Conservation (phyloP, 2,888 invertebrate genomes). For the Spodoptera exigua region DNA sequence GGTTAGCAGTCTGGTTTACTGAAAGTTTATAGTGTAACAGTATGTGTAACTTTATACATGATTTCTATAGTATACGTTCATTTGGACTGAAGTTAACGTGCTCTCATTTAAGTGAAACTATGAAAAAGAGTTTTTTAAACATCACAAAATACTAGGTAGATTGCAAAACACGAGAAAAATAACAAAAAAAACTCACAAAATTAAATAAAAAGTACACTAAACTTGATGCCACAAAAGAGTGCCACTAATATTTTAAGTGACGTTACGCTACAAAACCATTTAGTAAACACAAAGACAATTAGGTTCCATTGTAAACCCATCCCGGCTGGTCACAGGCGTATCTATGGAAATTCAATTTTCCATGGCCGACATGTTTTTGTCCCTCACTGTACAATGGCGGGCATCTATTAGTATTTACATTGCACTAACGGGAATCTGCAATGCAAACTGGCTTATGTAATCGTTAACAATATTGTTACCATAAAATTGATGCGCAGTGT, state of each 20-base stretch:
- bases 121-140: too few species aligned
- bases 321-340: slow-evolving; percentile 57
- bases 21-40: too few species aligned
- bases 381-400: slow-evolving; percentile 69
- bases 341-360: slow-evolving; percentile 85
- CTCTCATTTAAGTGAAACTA: too few species aligned
- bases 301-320: slow-evolving; percentile 55
- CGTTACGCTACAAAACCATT: slow-evolving; percentile 40
- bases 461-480: slow-evolving; percentile 50
- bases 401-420: slow-evolving; percentile 81
- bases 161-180: too few species aligned
- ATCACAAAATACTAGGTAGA: too few species aligned
- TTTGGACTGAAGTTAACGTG: too few species aligned
- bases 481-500: slow-evolving; percentile 24
- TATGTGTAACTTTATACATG: too few species aligned
- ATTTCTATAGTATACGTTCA: too few species aligned
- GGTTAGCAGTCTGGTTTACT: too few species aligned
- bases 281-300: slow-evolving; percentile 57
- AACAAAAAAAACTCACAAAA: too few species aligned
- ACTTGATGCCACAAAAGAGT: slow-evolving; percentile 21
- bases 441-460: slow-evolving; percentile 83
- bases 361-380: slow-evolving; percentile 76
- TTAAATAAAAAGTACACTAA: neutral
- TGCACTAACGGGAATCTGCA: slow-evolving; percentile 82
- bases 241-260: slow-evolving; percentile 41